Evolutionary conservation across 2,888 invertebrate species (phyloP).

Genomic region (Pocota personata): DNA sequence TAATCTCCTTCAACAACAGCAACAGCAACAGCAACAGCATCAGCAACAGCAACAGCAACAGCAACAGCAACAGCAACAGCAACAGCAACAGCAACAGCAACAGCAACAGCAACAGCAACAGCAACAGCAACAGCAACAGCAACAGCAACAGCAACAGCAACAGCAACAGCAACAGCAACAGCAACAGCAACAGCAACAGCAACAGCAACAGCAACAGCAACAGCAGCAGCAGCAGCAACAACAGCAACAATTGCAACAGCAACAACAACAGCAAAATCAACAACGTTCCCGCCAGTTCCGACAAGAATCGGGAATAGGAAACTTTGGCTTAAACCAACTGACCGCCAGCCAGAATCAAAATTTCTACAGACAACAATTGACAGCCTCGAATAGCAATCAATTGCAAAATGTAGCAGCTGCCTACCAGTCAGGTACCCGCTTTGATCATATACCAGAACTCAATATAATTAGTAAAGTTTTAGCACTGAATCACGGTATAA

Average conservation of each 20-base stretch:
- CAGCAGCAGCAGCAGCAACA: too few relatives aligned
- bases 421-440: slow-evolving; percentile 85
- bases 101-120: slow-evolving; percentile 77
- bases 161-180: slow-evolving; percentile 76
- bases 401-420: slow-evolving; percentile 82
- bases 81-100: slow-evolving; percentile 79
- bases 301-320: slow-evolving; percentile 85
- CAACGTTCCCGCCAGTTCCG: slow-evolving; percentile 83
- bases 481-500: slow-evolving; percentile 90
- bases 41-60: slow-evolving; percentile 77
- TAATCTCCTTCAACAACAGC: slow-evolving; percentile 76
- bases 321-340: slow-evolving; percentile 85
- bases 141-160: slow-evolving; percentile 76
- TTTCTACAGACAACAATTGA: slow-evolving; percentile 80
- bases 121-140: slow-evolving; percentile 77
- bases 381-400: slow-evolving; percentile 79
- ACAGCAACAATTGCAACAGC: slow-evolving; percentile 76
- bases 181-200: slow-evolving; percentile 76
- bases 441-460: slow-evolving; percentile 87
- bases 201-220: slow-evolving; percentile 76
- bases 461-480: slow-evolving; percentile 92
- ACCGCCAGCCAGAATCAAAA: slow-evolving; percentile 79
- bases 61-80: slow-evolving; percentile 78
- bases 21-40: slow-evolving; percentile 76
- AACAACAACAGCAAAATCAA: slow-evolving; percentile 79